Conservation (phyloP, 2,113 vertebrate species). For the Lichenostomus cassidix region DNA sequence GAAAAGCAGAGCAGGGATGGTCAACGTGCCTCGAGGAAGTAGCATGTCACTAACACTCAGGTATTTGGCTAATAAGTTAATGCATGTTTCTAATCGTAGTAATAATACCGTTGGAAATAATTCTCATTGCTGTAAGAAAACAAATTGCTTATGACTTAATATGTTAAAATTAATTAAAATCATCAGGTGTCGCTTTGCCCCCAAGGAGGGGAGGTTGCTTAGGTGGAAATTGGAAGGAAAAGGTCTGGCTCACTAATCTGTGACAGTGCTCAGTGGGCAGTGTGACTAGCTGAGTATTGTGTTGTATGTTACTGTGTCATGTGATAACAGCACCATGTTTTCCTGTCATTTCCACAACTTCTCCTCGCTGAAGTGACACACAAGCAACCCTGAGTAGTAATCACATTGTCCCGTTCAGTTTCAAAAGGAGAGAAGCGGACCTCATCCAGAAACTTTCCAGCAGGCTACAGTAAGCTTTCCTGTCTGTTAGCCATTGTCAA, state of each 20-base stretch:
- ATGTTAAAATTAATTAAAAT: background rate
- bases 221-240: background rate
- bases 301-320: slow-evolving; percentile 9
- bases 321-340: slow-evolving; percentile 46
- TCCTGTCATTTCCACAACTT: slow-evolving; percentile 60
- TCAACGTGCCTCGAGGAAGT: background rate
- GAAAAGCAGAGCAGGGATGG: background rate
- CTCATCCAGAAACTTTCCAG: slow-evolving; percentile 54
- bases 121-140: background rate
- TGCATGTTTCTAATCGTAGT: background rate
- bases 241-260: background rate
- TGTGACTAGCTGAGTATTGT: background rate
- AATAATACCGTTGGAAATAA: background rate
- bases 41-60: background rate
- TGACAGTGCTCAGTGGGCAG: background rate
- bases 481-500: slow-evolving; percentile 56
- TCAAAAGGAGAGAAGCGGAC: slow-evolving; percentile 62
- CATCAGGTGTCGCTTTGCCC: background rate
- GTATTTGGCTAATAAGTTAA: background rate
- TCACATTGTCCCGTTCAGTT: slow-evolving; percentile 58
- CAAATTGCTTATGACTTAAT: background rate
- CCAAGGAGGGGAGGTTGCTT: background rate
- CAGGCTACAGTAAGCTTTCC: slow-evolving; percentile 63
- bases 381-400: slow-evolving; percentile 51
- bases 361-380: slow-evolving; percentile 58